These are phyloP conservation scores for Cremastobaeus sp. DNA, from an alignment of 2,888 invertebrate species.

Conservation along the genomic window DNA sequence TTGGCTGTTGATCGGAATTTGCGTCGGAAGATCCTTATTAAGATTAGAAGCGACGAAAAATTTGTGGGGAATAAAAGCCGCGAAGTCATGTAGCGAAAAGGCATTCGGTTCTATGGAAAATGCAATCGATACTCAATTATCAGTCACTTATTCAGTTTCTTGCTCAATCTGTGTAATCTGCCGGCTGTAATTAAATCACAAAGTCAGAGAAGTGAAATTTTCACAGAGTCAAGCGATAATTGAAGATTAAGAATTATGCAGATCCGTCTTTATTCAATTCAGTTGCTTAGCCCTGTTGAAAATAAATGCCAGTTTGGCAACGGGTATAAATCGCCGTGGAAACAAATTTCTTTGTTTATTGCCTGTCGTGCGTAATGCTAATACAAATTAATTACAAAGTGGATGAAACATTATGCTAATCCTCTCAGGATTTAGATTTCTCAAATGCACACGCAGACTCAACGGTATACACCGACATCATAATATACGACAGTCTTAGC, in stretches of 20 bases:
- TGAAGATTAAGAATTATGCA: constrained; percentile 40
- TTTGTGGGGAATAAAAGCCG: too few relatives aligned
- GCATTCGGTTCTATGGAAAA: too few relatives aligned
- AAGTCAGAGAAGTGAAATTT: too few relatives aligned
- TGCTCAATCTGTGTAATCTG: too few relatives aligned
- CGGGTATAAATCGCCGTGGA: constrained; percentile 39
- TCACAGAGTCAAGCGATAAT: constrained; percentile 29
- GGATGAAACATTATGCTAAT: constrained; percentile 53
- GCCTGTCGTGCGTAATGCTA: constrained; percentile 49
- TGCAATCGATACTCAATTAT: too few relatives aligned
- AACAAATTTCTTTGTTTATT: constrained; percentile 55
- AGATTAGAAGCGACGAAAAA: too few relatives aligned
- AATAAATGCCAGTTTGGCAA: constrained; percentile 33
- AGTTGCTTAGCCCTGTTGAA: constrained; percentile 26
- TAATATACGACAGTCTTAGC: constrained; percentile 41
- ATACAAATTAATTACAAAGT: constrained; percentile 56
- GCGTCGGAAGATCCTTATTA: too few relatives aligned
- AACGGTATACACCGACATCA: neutral
- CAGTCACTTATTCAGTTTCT: too few relatives aligned
- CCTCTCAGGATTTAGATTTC: constrained; percentile 52
- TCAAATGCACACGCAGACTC: constrained; percentile 3
- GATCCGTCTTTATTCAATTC: constrained; percentile 42
- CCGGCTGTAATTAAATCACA: too few relatives aligned
- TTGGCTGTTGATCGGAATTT: too few relatives aligned
- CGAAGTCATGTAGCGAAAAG: too few relatives aligned